Percentiles rank a stretch among this genome's conserved stretches.
phyloP scores from a whole-genome alignment of 1,140 invertebrate genomes.

The Sitobion miscanthi region DNA sequence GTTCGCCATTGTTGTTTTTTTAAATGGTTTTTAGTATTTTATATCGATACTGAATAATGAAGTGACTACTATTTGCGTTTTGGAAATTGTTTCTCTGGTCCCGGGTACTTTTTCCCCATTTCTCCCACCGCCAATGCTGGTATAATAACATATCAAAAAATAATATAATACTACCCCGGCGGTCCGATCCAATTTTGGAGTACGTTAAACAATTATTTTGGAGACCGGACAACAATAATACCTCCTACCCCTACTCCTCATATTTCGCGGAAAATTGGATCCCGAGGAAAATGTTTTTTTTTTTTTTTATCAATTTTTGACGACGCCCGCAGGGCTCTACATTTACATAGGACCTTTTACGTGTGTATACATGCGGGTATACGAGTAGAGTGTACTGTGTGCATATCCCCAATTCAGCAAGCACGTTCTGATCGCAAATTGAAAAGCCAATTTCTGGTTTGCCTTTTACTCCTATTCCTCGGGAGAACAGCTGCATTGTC shows the following conservation, averaged over 20 bases:
- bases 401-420: slow-evolving; percentile 32
- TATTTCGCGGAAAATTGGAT: slow-evolving; percentile 49
- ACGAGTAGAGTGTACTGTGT: not conserved
- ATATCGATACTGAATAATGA: slow-evolving; percentile 51
- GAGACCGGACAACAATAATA: slow-evolving; percentile 55
- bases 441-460: slow-evolving; percentile 55
- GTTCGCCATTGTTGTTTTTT: slow-evolving; percentile 46
- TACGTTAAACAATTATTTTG: slow-evolving; percentile 56
- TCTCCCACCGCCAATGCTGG: not conserved
- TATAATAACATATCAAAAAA: slow-evolving; percentile 53
- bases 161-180: slow-evolving; percentile 45
- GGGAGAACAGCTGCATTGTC: slow-evolving; percentile 47
- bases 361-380: slow-evolving; percentile 1
- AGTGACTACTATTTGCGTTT: slow-evolving; percentile 53
- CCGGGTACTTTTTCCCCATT: slow-evolving; percentile 14
- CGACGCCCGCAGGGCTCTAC: slow-evolving; percentile 50
- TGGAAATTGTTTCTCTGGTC: slow-evolving; percentile 48
- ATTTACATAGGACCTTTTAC: slow-evolving; percentile 54
- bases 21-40: slow-evolving; percentile 53
- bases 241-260: not conserved
- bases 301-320: slow-evolving; percentile 56
- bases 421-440: slow-evolving; percentile 56
- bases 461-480: not conserved
- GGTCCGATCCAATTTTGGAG: slow-evolving; percentile 46
- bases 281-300: slow-evolving; percentile 41